Percentiles rank a stretch among this genome's conserved stretches.
Evolutionary conservation across 2,797 vertebrate species (phyloP).

Genomic region (Pteropus rufus): DNA sequence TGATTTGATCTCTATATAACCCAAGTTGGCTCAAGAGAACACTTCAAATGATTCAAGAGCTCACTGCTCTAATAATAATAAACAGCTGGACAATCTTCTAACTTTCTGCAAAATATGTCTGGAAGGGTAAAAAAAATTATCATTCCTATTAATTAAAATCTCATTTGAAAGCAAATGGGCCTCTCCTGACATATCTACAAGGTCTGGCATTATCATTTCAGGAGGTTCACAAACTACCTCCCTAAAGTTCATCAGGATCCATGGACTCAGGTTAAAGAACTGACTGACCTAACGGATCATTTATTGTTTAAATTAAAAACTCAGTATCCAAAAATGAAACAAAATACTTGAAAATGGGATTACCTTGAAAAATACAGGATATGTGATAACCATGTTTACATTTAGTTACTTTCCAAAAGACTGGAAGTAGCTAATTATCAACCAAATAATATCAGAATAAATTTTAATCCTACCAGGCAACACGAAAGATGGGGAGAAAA

Average conservation of each 20-base stretch:
- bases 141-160: neutral
- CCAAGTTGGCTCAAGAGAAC: neutral
- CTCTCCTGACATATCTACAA: neutral
- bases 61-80: neutral
- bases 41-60: neutral
- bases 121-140: neutral
- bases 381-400: neutral
- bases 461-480: neutral
- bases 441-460: neutral
- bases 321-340: neutral
- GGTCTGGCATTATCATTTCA: neutral
- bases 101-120: neutral
- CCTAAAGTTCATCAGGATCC: neutral
- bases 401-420: neutral
- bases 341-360: constrained; percentile 2
- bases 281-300: neutral
- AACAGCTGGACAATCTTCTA: neutral
- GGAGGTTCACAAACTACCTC: neutral
- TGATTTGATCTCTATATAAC: neutral
- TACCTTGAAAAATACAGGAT: neutral
- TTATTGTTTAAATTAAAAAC: constrained; percentile 7
- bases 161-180: neutral
- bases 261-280: neutral
- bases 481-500: neutral
- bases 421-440: neutral